These are phyloP conservation scores for Aleiodes sp. DNA, from an alignment of 1,140 invertebrate genomes.

Conservation along the genomic window DNA sequence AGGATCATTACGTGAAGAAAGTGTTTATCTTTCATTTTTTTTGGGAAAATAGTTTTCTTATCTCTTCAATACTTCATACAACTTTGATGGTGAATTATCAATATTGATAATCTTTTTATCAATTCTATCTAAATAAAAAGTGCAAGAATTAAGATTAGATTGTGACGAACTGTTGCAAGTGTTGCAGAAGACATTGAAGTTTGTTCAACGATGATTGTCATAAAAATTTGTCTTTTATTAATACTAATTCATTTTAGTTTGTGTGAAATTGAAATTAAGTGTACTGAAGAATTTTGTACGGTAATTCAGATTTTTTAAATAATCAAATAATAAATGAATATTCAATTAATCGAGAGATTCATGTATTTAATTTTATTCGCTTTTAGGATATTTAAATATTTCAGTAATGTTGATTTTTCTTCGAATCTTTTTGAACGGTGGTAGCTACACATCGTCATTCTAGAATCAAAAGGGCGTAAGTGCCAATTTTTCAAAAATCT, in stretches of 20 bases:
- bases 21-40: no score
- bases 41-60: no score
- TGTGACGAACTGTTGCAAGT: neutral
- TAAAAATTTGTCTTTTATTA: neutral
- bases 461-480: no score
- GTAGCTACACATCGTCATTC: no score
- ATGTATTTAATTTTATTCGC: no score
- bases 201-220: neutral
- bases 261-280: constrained; percentile 1
- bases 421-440: no score
- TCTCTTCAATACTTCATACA: no score
- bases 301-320: constrained; percentile 7
- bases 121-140: neutral
- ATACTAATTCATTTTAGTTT: neutral
- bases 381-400: no score
- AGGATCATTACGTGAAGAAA: no score
- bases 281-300: constrained; percentile 8
- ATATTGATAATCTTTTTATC: neutral
- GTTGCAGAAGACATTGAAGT: neutral
- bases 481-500: no score
- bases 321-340: neutral
- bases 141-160: constrained; percentile 4
- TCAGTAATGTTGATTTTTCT: no score
- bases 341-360: no score
- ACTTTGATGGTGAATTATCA: neutral